phyloP scores from a whole-genome alignment of 2,113 vertebrate genomes.

The Acanthisitta chloris region DNA sequence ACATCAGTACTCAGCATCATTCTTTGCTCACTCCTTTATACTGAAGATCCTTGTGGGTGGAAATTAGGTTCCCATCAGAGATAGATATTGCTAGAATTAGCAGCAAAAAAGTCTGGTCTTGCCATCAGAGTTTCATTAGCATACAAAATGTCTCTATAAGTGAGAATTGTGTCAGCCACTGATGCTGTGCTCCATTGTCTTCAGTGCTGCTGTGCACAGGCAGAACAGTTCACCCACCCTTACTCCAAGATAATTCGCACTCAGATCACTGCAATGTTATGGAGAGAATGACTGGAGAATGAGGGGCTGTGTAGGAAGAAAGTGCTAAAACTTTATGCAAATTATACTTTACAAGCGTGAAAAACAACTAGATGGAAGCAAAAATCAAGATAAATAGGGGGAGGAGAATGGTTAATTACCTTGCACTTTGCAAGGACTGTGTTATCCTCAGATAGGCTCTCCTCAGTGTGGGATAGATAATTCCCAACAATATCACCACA shows the following conservation, averaged over 20 bases:
- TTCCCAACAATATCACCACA: constrained; percentile 23
- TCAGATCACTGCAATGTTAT: background rate
- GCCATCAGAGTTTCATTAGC: constrained; percentile 38
- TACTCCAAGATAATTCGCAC: background rate
- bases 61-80: constrained; percentile 24
- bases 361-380: constrained; percentile 52
- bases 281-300: background rate
- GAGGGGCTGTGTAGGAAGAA: constrained; percentile 29
- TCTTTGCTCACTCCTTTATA: background rate
- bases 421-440: constrained; percentile 45
- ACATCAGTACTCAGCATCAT: background rate
- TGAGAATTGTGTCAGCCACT: background rate
- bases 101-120: constrained; percentile 32
- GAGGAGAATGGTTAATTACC: constrained; percentile 59
- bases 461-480: constrained; percentile 44
- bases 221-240: constrained; percentile 10
- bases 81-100: constrained; percentile 16
- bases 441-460: constrained; percentile 44
- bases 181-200: constrained; percentile 24
- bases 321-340: constrained; percentile 33
- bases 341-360: constrained; percentile 1
- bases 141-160: constrained; percentile 39
- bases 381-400: constrained; percentile 60
- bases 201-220: background rate
- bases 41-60: constrained; percentile 29